Evolutionary conservation across 1,140 invertebrate species (phyloP).

Genomic region (Rhagoletis pomonella): DNA sequence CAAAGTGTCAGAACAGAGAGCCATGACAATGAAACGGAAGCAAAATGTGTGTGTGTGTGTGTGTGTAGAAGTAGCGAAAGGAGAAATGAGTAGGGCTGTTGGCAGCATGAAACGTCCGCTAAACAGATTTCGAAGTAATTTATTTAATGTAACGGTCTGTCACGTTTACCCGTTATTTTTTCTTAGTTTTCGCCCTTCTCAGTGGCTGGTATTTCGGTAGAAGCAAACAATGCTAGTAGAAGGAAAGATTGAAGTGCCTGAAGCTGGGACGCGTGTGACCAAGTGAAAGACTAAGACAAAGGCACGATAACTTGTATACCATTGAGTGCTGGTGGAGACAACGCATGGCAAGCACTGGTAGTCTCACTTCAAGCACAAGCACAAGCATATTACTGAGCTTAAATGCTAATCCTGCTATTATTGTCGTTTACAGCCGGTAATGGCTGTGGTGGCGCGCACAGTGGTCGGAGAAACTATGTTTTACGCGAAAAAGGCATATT

Average conservation of each 20-base stretch:
- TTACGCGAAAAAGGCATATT: no score
- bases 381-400: background rate
- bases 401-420: slow-evolving; percentile 7
- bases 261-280: background rate
- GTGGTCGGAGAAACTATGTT: no score
- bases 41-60: no score
- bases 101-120: background rate
- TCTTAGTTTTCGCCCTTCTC: background rate
- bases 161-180: background rate
- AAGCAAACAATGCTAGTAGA: background rate
- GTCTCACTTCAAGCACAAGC: background rate
- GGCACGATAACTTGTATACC: background rate
- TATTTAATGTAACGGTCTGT: slow-evolving; percentile 22
- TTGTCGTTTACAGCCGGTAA: background rate
- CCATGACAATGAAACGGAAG: background rate
- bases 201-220: background rate
- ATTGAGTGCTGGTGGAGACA: background rate
- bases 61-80: background rate
- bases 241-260: background rate
- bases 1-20: background rate
- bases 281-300: background rate
- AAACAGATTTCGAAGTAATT: slow-evolving; percentile 9
- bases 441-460: background rate
- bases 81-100: background rate
- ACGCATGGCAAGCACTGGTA: no score